Conservation (phyloP, 2,888 invertebrate genomes). For the Trichacis sp. region DNA sequence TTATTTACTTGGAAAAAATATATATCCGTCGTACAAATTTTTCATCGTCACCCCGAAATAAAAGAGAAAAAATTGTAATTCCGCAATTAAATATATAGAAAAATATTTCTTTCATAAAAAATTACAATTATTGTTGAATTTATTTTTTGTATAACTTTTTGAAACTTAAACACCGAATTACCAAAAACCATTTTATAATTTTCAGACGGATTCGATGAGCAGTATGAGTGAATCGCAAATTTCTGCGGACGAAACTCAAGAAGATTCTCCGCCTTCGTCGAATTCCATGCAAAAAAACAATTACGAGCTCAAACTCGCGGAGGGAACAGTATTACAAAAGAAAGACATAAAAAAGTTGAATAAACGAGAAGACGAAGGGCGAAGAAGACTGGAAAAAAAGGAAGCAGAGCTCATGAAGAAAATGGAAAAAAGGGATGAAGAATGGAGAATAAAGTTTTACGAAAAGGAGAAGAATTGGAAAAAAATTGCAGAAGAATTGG, state of each 20-base stretch:
- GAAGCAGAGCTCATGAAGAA: constrained; percentile 74
- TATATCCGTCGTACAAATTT: no score
- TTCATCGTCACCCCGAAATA: no score
- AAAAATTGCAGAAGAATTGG: constrained; percentile 74
- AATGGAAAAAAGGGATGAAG: constrained; percentile 68
- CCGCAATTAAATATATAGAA: no score
- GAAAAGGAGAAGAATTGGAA: constrained; percentile 79
- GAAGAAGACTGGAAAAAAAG: constrained; percentile 68
- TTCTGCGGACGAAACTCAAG: constrained; percentile 62
- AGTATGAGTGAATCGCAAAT: constrained; percentile 66
- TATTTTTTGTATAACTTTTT: no score
- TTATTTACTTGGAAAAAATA: no score
- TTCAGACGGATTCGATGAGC: constrained; percentile 66
- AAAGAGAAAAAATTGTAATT: no score
- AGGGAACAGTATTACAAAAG: constrained; percentile 60
- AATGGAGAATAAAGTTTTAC: constrained; percentile 70
- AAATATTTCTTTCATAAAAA: no score
- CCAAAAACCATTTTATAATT: no score
- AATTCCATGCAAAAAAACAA: constrained; percentile 61
- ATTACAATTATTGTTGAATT: no score
- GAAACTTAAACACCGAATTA: no score
- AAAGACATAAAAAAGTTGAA: constrained; percentile 64
- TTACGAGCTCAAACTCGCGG: constrained; percentile 65
- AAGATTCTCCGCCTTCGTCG: constrained; percentile 58
- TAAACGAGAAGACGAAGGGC: constrained; percentile 65